Evolutionary conservation across 2,113 vertebrate species (phyloP).

Genomic region (Azemiops feae): DNA sequence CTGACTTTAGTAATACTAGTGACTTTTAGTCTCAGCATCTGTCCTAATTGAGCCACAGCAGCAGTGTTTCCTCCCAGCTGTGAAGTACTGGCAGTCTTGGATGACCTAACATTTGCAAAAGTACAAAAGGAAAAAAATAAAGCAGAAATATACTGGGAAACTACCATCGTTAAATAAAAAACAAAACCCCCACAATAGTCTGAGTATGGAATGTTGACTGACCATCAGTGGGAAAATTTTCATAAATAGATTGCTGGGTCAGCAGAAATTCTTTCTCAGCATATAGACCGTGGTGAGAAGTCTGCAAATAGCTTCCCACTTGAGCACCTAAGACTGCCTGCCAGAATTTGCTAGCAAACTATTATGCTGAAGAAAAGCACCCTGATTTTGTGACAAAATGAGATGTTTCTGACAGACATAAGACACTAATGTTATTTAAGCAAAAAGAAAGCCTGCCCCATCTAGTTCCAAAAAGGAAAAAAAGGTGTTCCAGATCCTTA

Average conservation of each 20-base stretch:
- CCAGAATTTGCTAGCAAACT: neutral
- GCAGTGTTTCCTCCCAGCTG: neutral
- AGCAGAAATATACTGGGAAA: neutral
- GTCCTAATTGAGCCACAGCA: neutral
- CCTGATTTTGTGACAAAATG: neutral
- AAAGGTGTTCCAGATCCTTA: neutral
- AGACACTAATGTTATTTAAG: neutral
- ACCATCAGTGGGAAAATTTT: neutral
- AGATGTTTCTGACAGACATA: neutral
- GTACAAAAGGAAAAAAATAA: neutral
- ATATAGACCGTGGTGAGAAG: neutral
- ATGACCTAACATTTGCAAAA: neutral
- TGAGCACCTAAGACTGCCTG: neutral
- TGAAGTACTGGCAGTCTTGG: neutral
- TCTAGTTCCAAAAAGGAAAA: neutral
- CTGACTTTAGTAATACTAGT: neutral
- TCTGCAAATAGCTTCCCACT: neutral
- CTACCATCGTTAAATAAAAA: neutral
- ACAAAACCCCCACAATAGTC: neutral
- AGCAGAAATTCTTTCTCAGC: neutral
- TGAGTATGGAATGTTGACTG: neutral
- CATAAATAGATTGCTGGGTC: neutral
- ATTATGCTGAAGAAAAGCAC: neutral
- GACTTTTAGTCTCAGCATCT: neutral
- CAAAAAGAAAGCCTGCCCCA: neutral